Evolutionary conservation across 2,888 invertebrate species (phyloP).

Genomic region (Merodon equestris): DNA sequence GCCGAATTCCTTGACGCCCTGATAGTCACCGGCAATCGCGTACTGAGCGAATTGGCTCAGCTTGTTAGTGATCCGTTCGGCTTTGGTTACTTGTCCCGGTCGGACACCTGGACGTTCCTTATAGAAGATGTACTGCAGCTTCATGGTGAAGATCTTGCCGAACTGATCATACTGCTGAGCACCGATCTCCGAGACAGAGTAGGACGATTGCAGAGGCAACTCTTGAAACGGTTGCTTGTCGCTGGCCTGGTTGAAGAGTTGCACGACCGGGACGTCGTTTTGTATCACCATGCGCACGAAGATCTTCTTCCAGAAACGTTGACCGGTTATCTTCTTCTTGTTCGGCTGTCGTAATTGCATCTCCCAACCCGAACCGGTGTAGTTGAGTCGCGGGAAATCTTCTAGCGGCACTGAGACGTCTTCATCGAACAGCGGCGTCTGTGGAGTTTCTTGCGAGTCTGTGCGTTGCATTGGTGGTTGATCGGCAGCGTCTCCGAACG

Average conservation of each 20-base stretch:
- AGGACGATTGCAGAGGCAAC: conserved; percentile 94
- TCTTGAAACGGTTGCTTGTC: conserved; percentile 97
- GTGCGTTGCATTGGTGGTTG: conserved; percentile 78
- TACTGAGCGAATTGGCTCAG: conserved; percentile 95
- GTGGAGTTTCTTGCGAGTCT: conserved; percentile 89
- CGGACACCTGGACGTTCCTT: conserved; percentile 98
- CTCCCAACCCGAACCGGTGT: conserved; percentile 94
- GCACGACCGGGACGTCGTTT: conserved; percentile 91
- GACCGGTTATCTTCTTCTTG: conserved; percentile 97
- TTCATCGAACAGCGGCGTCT: conserved; percentile 96
- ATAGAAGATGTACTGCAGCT: conserved; percentile 96
- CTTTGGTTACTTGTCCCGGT: conserved; percentile 96
- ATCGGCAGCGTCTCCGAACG: conserved; percentile 69
- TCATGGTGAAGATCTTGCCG: conserved; percentile 99
- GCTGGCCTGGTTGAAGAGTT: conserved; percentile 88
- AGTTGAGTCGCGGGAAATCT: conserved; percentile 90
- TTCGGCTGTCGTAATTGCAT: conserved; percentile 97
- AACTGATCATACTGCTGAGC: conserved; percentile 99
- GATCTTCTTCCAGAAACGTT: conserved; percentile 98
- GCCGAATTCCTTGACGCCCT: conserved; percentile 95
- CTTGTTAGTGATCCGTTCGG: conserved; percentile 93
- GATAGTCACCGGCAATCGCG: conserved; percentile 95
- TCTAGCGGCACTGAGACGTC: conserved; percentile 95
- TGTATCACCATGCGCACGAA: conserved; percentile 89
- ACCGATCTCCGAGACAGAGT: conserved; percentile 95